Conservation (phyloP, 1,140 invertebrate genomes). For the Nasonia vitripennis region DNA sequence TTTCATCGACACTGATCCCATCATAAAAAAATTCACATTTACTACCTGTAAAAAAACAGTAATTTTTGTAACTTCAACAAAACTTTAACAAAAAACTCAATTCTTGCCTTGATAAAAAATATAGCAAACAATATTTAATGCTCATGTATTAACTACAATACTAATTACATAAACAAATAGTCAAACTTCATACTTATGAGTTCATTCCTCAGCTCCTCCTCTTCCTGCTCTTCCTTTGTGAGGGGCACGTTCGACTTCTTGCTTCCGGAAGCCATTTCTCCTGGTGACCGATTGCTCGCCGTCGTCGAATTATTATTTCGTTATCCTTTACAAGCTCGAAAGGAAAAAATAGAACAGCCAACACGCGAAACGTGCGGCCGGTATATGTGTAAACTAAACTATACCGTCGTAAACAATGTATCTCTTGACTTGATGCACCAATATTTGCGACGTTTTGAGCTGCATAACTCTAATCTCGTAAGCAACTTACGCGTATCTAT, state of each 20-base stretch:
- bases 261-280: not conserved
- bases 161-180: not conserved
- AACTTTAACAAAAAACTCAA: not conserved
- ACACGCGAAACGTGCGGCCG: not conserved
- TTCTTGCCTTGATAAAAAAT: not conserved
- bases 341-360: not conserved
- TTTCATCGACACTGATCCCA: not conserved
- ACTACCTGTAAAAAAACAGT: not conserved
- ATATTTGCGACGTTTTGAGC: not conserved
- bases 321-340: not conserved
- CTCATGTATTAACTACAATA: not conserved
- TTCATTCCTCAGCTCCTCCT: slow-evolving; percentile 57
- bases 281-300: not conserved
- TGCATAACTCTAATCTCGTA: not conserved
- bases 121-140: not conserved
- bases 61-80: too few relatives aligned
- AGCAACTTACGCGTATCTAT: not conserved
- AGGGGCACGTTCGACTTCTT: not conserved
- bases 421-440: not conserved
- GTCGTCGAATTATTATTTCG: not conserved
- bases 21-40: not conserved
- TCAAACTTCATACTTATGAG: slow-evolving; percentile 55
- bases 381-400: not conserved
- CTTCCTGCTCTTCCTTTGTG: slow-evolving; percentile 46
- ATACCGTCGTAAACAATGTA: not conserved